phyloP scores from a whole-genome alignment of 2,113 vertebrate genomes.

The Callipepla californica region DNA sequence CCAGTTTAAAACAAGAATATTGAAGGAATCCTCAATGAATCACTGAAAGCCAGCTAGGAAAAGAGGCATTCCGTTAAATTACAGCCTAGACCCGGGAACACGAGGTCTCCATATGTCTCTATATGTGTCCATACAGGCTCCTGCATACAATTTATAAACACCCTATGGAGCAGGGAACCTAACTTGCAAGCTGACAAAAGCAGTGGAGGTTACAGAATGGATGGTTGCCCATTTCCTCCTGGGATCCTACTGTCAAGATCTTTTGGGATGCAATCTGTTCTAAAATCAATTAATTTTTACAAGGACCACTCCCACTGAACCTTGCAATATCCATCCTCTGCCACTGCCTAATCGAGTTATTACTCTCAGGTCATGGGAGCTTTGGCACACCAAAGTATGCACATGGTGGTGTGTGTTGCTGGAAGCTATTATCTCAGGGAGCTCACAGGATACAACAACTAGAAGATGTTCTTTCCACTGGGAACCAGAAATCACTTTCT shows the following conservation, averaged over 20 bases:
- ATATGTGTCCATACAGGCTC: constrained; percentile 61
- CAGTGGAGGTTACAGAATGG: constrained; percentile 67
- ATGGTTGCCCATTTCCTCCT: constrained; percentile 68
- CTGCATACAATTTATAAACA: constrained; percentile 61
- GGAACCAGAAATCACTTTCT: constrained; percentile 59
- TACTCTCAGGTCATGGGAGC: constrained; percentile 58
- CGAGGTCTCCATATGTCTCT: constrained; percentile 72
- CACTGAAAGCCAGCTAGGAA: constrained; percentile 38
- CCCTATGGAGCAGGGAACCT: constrained; percentile 53
- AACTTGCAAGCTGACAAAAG: constrained; percentile 63
- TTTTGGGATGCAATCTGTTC: constrained; percentile 64
- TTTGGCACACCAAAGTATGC: constrained; percentile 36
- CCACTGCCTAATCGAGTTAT: constrained; percentile 65
- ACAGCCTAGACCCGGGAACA: constrained; percentile 55
- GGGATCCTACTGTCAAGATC: constrained; percentile 65
- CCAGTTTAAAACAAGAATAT: background rate
- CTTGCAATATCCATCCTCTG: constrained; percentile 72
- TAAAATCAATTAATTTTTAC: constrained; percentile 78
- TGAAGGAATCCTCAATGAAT: constrained; percentile 10
- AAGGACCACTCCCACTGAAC: constrained; percentile 66
- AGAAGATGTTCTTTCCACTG: constrained; percentile 48
- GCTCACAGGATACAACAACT: constrained; percentile 33
- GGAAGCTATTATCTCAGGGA: constrained; percentile 70
- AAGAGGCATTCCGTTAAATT: constrained; percentile 58
- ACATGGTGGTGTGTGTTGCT: constrained; percentile 5